Evolutionary conservation across 1,140 invertebrate genomes (phyloP), one percentile per base, ranked within the genome.

Genomic region (Drosophila dunni): DNA sequence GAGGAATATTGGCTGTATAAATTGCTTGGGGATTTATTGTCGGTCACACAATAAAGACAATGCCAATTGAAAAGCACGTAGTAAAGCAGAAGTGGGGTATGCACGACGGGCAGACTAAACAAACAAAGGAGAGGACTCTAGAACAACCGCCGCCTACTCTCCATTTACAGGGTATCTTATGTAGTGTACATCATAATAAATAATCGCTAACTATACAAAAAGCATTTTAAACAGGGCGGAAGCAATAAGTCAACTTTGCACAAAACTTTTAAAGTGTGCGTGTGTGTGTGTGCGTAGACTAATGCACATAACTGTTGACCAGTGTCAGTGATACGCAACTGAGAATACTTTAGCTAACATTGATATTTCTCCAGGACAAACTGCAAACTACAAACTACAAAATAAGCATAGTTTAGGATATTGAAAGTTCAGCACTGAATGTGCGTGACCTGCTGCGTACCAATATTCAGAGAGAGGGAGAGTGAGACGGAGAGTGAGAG

Each of bases 1-100:
- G 50, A 40, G 54, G 40, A 54, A 70, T 76, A 77, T 79, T 77
- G 75, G 66, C 61, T 74, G 42, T 78, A 76, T 79, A 81, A 81
- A 81, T 81, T 81, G 79, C 67, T 81, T 81, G 58, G 76, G 79
- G 79, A 79, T 71, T 70, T 81, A 58, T 48, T 67, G 40, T 70
- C 20, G 70, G 48, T 64, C 45, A 62, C 58, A 75, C 62, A 71
- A 58, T 48, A 48, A 65, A 46, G 44, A 66, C 44, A 77, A 68
- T 61, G 54, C 50, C 63, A 65, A 75, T 76, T 73, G 74, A 65
- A 75, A 71, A 71, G 36, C 40, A 44, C 64, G 20, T 67, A 44
- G 45, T 42, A 42, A 56, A 17, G 10, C 8, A 29, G 11, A 4
- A 34, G 13, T 8, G 2, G 11, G 2, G 54, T 8, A 45, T 20